phyloP scores from a whole-genome alignment of 92 coral and sea anemone genomes.

The Palythoa caribaeorum region DNA sequence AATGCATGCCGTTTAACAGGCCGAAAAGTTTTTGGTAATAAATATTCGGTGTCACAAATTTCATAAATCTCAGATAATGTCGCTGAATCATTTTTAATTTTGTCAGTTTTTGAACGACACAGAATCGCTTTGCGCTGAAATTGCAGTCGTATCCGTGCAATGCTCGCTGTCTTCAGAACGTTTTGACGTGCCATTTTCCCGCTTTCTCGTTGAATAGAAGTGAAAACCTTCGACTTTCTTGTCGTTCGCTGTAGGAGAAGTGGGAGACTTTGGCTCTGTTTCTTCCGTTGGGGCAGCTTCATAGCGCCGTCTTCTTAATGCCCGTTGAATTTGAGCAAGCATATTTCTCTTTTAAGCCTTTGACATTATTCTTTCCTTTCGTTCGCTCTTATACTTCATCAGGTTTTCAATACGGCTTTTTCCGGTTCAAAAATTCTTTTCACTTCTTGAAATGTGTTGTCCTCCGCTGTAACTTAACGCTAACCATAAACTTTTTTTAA shows the following conservation, averaged over 20 bases:
- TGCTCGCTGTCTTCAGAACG: background rate
- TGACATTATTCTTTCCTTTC: background rate
- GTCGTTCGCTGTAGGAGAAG: conserved; percentile 22
- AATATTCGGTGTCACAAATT: background rate
- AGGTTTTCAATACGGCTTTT: background rate
- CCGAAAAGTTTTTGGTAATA: background rate
- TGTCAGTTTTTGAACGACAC: background rate
- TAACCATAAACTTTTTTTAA: background rate
- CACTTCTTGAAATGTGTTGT: background rate
- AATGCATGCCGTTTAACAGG: background rate
- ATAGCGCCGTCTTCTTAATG: conserved; percentile 26
- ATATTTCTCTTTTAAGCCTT: background rate
- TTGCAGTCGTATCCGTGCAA: background rate
- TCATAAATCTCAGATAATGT: background rate
- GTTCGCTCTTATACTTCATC: background rate
- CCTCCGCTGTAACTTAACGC: background rate
- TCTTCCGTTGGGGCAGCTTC: conserved; percentile 37
- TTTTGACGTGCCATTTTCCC: background rate
- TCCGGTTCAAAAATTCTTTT: background rate
- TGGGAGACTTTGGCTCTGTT: conserved; percentile 25
- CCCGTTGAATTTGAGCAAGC: conserved; percentile 43
- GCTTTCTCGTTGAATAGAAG: conserved; percentile 17
- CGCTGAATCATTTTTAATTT: background rate
- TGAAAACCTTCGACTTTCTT: conserved; percentile 31
- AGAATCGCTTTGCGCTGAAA: background rate